Percentiles rank a stretch among this genome's conserved stretches.
Conservation (phyloP, 1,140 invertebrate species). For the Cydia strobilella region DNA sequence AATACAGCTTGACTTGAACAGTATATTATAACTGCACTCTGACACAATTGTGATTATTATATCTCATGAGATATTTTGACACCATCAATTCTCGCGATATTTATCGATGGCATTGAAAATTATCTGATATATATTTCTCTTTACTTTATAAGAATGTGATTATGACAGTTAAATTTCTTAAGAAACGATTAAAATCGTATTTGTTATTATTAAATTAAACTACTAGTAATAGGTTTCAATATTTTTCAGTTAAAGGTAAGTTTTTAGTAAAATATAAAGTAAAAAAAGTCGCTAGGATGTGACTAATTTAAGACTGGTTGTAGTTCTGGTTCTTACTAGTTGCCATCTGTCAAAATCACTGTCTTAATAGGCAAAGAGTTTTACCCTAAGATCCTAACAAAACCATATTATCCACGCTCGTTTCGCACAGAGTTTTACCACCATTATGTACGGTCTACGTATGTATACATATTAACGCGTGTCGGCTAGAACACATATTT, state of each 20-base stretch:
- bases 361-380: neutral
- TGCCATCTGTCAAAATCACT: no score
- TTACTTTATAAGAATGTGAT: neutral
- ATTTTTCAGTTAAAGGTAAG: neutral
- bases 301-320: no score
- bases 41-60: no score
- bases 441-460: conserved; percentile 9
- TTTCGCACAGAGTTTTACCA: conserved; percentile 12
- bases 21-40: no score
- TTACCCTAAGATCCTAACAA: neutral
- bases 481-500: conserved; percentile 12
- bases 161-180: no score
- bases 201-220: no score
- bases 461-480: conserved; percentile 11
- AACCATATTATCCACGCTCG: conserved; percentile 3
- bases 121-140: neutral
- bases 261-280: neutral
- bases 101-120: neutral
- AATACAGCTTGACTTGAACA: no score
- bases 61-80: neutral
- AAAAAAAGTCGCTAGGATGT: no score
- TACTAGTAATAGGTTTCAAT: no score
- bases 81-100: neutral
- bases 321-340: no score
- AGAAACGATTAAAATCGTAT: no score